Conservation (phyloP, 2,888 invertebrate species). For the Troides aeacus region DNA sequence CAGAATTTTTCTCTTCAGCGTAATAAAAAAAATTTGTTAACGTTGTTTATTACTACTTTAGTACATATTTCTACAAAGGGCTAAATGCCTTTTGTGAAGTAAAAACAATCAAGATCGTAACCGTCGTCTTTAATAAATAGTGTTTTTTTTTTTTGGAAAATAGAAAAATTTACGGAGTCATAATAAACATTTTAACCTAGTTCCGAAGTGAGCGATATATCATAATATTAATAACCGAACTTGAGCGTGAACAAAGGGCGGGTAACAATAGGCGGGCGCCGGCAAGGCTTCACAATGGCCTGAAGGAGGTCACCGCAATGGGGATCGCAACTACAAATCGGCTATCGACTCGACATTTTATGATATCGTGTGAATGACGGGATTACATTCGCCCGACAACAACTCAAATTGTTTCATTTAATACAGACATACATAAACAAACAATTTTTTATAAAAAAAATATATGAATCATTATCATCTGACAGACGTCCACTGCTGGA, state of each 20-base stretch:
- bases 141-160: neutral
- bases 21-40: no score
- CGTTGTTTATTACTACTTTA: no score
- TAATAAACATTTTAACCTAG: slow-evolving; percentile 26
- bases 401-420: neutral
- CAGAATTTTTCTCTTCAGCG: no score
- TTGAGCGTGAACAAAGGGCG: slow-evolving; percentile 35
- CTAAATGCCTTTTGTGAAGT: no score
- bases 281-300: slow-evolving; percentile 36
- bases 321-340: slow-evolving; percentile 38
- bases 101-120: no score
- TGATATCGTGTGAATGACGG: neutral
- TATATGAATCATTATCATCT: no score
- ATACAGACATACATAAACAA: no score
- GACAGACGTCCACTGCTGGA: no score
- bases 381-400: neutral
- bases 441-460: no score
- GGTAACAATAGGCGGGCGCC: slow-evolving; percentile 39
- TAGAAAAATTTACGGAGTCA: slow-evolving; percentile 5
- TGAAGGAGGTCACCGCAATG: slow-evolving; percentile 53
- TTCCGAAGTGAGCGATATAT: slow-evolving; percentile 35
- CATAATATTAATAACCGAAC: slow-evolving; percentile 37
- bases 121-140: neutral
- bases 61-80: no score
- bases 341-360: slow-evolving; percentile 37